These are phyloP conservation scores for Agelas oroides DNA, from an alignment of 37 sponge, comb jelly and placozoan species.

Conservation along the genomic window DNA sequence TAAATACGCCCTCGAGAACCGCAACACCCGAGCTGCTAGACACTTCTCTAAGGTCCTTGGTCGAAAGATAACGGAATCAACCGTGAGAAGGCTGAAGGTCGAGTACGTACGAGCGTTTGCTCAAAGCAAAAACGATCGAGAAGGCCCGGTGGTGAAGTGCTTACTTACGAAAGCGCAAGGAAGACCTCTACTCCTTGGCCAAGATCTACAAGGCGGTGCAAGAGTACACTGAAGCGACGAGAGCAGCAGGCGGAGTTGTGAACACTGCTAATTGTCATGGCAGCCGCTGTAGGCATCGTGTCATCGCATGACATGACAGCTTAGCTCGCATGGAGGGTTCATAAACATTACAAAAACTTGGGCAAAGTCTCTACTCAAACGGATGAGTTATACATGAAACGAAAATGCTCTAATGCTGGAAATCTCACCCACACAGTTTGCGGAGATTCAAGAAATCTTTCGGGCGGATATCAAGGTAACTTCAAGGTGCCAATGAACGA, in stretches of 20 bases:
- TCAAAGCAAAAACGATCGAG: no score
- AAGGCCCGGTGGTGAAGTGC: not conserved
- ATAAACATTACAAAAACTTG: conserved; percentile 15
- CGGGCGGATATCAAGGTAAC: conserved; percentile 39
- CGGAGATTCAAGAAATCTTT: conserved; percentile 21
- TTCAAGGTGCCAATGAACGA: no score
- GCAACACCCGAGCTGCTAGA: no score
- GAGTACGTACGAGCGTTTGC: no score
- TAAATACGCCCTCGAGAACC: no score
- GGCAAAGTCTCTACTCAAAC: not conserved
- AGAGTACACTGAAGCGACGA: conserved; percentile 2
- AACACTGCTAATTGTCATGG: conserved; percentile 28
- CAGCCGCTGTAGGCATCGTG: conserved; percentile 27
- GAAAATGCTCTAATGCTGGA: conserved; percentile 4
- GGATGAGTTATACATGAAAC: conserved; percentile 11
- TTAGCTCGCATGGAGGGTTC: no score
- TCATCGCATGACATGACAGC: not conserved
- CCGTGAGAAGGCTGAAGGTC: no score
- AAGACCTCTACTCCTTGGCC: conserved; percentile 30
- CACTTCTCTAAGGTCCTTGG: no score
- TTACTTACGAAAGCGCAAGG: conserved; percentile 9
- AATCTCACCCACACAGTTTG: no score
- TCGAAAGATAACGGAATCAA: no score
- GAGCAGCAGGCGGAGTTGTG: conserved; percentile 32
- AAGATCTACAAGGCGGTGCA: conserved; percentile 22